Base-by-base conservation (phyloP, 1,140 invertebrate species). In the Campoletis sonorensis region DNA sequence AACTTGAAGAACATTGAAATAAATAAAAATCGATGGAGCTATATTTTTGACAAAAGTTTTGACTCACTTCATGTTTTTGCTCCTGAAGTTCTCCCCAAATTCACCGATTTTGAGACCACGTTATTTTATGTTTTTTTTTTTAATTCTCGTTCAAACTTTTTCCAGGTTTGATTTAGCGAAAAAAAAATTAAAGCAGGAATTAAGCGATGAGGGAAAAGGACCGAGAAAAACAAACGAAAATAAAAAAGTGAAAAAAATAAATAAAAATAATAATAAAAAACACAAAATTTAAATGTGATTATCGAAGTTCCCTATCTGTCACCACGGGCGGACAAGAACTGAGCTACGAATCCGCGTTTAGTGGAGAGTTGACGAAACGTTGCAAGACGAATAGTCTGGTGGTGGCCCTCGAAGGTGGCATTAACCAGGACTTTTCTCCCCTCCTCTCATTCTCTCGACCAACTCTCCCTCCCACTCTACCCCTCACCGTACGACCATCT, bases 391-490 rank as follows among this genome's bases (percentile, higher is more conserved):
- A 86, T 81, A 85, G 67, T 80, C 81, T 72, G 27, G 64, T 33
- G 51, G 37, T 78, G 75, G 68, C 81, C 83, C 86, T 85, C 86
- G 79, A 88, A 89, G 89, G 89, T 90, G 87, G 85, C 86, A 70
- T 64, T 37, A 40, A 82, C 61, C 67, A 85, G 84, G 81, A 85
- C 82, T 87, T 83, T 70, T 61, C 21, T 27, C 72, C 72, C 64
- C 73, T 58, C 26, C 37, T 37, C 71, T 67, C 11, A n/a, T 51
- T 15, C n/a, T 21, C 30, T 33, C 58, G n/a, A 64, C 71, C 23
- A 13, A 70, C 82, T 83, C 89, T 85, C 83, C 81, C 82, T 80
- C 68, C 61, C 80, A 79, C 82, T 23, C 54, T 76, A 76, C 23
- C 23, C 21, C 13, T 10, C 51, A 33, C 15, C 67, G 27, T n/a